Base-by-base conservation (phyloP, 2,113 vertebrate species). In the Echinops telfairi region DNA sequence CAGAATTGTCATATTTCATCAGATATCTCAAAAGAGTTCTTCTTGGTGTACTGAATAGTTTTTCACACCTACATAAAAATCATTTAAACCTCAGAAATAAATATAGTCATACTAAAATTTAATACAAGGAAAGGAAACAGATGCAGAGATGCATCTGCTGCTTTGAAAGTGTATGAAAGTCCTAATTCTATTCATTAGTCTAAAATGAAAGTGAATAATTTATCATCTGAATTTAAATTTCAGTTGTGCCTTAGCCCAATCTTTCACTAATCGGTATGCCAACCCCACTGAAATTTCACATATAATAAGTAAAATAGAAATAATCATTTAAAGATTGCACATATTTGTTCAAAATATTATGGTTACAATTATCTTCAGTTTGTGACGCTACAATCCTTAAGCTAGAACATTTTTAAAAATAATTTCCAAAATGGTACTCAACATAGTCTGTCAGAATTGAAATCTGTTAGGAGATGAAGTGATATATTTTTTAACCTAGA, bases 11-110 rank as follows among this genome's bases (percentile, higher is more conserved):
- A 83, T 86, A 87, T 96, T 95, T 96, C 86, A 95, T 62, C 76
- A 97, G 96, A 95, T 95, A 93, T 94, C 94, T 97, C 96, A 62
- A 12, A 93, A 97, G 94, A 84, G n/a, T 96, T 96, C 86, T 97
- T 84, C 89, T 96, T 95, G 68, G 91, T 84, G 58, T 86, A 83
- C 89, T 90, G 89, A 93, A 88, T 96, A 91, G 86, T 85, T 36
- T 92, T 96, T 80, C 93, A 94, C 78, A 73, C 93, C 87, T 47
- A 12, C 89, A 92, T 62, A 97, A 97, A 71, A 60, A 90, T 88
- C 78, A 86, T 68, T 93, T 94, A 97, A 92, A 71, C 25, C 47
- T 43, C 95, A 97, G 92, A 94, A 97, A 92, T 81, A 96, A 97
- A 94, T 92, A 93, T 75, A 93, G 76, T 79, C 20, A 88, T 79